Evolutionary conservation across 1,140 invertebrate species (phyloP).

Genomic region (Lucilia sericata): DNA sequence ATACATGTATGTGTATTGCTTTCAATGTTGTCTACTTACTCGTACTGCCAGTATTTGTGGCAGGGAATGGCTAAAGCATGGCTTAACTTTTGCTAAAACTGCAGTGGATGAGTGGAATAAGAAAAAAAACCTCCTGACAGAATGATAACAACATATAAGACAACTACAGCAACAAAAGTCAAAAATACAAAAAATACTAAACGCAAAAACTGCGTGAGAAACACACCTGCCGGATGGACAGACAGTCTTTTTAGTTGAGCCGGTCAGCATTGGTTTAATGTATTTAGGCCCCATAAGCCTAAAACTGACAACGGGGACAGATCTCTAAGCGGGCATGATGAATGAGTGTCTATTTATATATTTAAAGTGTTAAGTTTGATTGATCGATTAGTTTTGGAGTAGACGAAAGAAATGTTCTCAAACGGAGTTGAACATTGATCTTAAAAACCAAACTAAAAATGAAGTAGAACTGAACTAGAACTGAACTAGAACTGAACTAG

Average conservation of each 20-base stretch:
- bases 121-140: neutral
- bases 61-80: neutral
- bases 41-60: neutral
- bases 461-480: too few relatives aligned
- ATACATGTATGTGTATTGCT: neutral
- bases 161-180: neutral
- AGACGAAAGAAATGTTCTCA: too few relatives aligned
- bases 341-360: neutral
- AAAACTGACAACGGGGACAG: neutral
- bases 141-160: constrained; percentile 13
- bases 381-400: too few relatives aligned
- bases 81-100: neutral
- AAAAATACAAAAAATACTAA: neutral
- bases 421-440: too few relatives aligned
- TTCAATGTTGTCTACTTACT: too few relatives aligned
- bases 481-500: too few relatives aligned
- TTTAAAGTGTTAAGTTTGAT: neutral
- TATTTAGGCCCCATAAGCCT: neutral
- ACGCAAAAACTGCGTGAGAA: constrained; percentile 59
- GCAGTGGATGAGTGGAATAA: neutral
- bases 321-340: neutral
- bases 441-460: too few relatives aligned
- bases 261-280: constrained; percentile 49
- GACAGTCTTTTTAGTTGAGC: neutral
- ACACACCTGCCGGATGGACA: constrained; percentile 59